phyloP scores from a whole-genome alignment of 2,113 vertebrate genomes.

The Chaetodon auriga region DNA sequence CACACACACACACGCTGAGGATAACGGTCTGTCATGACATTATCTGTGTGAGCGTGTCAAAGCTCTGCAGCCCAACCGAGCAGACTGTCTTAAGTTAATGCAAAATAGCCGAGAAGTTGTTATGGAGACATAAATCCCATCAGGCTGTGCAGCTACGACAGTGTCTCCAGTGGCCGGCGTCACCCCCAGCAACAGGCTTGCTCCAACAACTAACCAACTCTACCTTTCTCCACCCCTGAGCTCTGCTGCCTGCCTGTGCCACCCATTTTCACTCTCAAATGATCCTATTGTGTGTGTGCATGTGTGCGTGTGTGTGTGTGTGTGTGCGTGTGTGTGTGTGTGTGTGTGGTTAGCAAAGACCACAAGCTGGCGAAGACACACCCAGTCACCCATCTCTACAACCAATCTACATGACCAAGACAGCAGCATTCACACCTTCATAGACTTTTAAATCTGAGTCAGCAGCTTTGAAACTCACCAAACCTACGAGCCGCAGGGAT shows the following conservation, averaged over 20 bases:
- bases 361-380: slow-evolving; percentile 63
- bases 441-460: slow-evolving; percentile 59
- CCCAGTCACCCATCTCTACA: slow-evolving; percentile 42
- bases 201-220: slow-evolving; percentile 75
- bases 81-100: slow-evolving; percentile 66
- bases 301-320: slow-evolving; percentile 18
- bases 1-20: not conserved
- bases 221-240: slow-evolving; percentile 69
- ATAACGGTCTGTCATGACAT: slow-evolving; percentile 32
- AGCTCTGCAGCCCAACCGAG: slow-evolving; percentile 38
- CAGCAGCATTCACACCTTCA: slow-evolving; percentile 57
- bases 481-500: slow-evolving; percentile 26
- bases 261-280: slow-evolving; percentile 76
- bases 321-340: slow-evolving; percentile 22
- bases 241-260: slow-evolving; percentile 67
- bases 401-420: slow-evolving; percentile 65
- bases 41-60: slow-evolving; percentile 42
- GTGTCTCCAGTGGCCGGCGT: slow-evolving; percentile 77
- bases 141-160: slow-evolving; percentile 71
- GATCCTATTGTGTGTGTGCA: slow-evolving; percentile 55
- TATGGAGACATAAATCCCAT: slow-evolving; percentile 84
- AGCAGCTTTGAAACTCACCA: slow-evolving; percentile 23
- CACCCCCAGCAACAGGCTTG: slow-evolving; percentile 80
- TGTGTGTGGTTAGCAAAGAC: slow-evolving; percentile 39
- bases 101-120: slow-evolving; percentile 81